Base-by-base conservation (phyloP, 2,113 vertebrate genomes). In the Microcebus griseorufus region DNA sequence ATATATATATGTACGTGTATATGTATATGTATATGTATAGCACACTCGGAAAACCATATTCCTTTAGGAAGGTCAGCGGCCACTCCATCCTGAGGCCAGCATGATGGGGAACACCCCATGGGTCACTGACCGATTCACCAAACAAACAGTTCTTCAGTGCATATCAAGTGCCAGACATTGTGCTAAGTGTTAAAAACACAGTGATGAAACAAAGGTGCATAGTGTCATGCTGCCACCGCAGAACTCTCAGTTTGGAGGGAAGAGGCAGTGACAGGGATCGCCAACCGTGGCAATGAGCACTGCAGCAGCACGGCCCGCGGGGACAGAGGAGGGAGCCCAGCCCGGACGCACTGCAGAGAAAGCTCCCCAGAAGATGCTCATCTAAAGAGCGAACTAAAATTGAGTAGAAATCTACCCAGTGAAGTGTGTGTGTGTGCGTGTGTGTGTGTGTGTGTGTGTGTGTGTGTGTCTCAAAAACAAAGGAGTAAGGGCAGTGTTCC, bases 261-360 rank as follows among this genome's bases (percentile, higher is more conserved):
- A 89, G 37, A 91, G 53, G 17, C 22, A 1, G 10, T 17, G n/a
- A n/a, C 42, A 29, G 9, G 32, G 25, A 16, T 1, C 22, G 60
- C 0, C 22, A 7, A 53, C 32, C 8, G 27, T 2, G 8, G 18
- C 3, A 3, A 48, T 1, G 23, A 45, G 23, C 9, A 0, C 16
- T 27, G 4, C 1, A 12, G 16, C 0, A 12, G 39, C 37, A 58
- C 23, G 48, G 32, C 0, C 22, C 14, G 5, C 3, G 42, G 27
- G 9, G 22, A 32, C 7, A 10, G 0, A 23, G 11, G 29, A 72
- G 27, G 9, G 8, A 16, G 70, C 20, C 2, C 6, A 51, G 64
- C 32, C 45, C 12, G 12, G 29, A 53, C 25, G 37, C 48, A 55
- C 9, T 69, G 23, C 48, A 29, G 37, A 64, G 17, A 25, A 51